Base-by-base conservation (phyloP, 2,797 vertebrate species). In the Smutsia gigantea region DNA sequence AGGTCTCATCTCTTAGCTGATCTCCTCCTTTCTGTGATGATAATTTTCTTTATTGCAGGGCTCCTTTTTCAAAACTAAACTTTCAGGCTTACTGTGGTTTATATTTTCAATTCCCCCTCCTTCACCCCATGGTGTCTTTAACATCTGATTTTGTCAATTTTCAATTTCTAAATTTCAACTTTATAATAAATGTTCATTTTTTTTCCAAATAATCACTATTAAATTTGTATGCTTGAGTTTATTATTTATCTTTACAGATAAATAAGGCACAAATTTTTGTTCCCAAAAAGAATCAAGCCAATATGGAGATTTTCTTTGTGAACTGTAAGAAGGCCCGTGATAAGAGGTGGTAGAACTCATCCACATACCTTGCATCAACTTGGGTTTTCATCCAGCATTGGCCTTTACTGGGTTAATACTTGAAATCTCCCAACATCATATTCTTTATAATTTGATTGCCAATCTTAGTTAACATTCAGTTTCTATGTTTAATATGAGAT, bases 81-180 rank as follows among this genome's bases (percentile, higher is more conserved):
- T 72, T 75, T 83, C 4, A 46, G 9, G n/a, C 17, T 92, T 75
- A 51, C 15, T 78, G 8, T 75, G 12, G 87, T 31, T 63, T 90
- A 68, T 84, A 21, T 21, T 84, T 82, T 92, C 57, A 27, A 18
- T 49, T 81, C 59, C 63, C 64, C 81, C 74, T 18, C 27, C 9
- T 71, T 77, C 46, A 46, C 46, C 46, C 89, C 11, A n/a, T 34
- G 1, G 7, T 92, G 9, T 83, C 27, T 23, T 34, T 83, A 87
- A 69, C 27, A 34, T n/a, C 34, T 88, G 93, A 88, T 93, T 94
- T 81, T 81, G 49, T 68, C 71, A 74, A 49, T 85, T 95, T 92
- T 63, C 29, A 64, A 49, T 86, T 23, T 89, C 49, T 23, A 66
- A 93, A 90, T 75, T 86, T 72, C 5, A 84, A 69, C 57, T 61